Percentiles rank a stretch among this genome's conserved stretches.
Evolutionary conservation across 1,140 invertebrate species (phyloP).

Genomic region (Bombus picipes): DNA sequence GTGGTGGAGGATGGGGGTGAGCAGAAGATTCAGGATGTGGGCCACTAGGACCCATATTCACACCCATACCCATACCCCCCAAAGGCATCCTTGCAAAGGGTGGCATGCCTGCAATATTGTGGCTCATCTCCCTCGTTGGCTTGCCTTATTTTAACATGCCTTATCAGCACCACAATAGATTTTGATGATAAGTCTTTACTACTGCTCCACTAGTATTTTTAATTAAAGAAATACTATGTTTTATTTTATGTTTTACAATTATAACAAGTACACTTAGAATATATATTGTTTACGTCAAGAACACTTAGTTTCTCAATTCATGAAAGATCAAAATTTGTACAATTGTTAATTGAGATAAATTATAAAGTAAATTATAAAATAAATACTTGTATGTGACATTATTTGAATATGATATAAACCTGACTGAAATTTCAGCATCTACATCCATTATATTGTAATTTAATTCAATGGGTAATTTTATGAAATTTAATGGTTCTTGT

Average conservation of each 20-base stretch:
- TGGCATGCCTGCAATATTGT: constrained; percentile 84
- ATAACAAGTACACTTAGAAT: not conserved
- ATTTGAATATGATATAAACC: not conserved
- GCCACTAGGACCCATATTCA: constrained; percentile 78
- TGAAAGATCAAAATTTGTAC: too few relatives aligned
- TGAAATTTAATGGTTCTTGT: not conserved
- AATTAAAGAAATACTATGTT: constrained; percentile 8
- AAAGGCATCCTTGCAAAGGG: constrained; percentile 82
- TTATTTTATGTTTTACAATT: not conserved
- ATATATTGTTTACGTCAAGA: not conserved
- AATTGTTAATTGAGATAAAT: not conserved
- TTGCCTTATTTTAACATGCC: constrained; percentile 81
- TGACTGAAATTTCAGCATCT: not conserved
- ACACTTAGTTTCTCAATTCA: not conserved
- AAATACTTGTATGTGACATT: not conserved
- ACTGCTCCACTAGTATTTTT: constrained; percentile 33
- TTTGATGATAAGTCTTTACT: constrained; percentile 54
- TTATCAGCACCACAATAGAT: constrained; percentile 68
- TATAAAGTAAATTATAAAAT: not conserved
- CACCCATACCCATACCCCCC: constrained; percentile 83
- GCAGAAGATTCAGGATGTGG: constrained; percentile 83
- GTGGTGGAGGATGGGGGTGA: constrained; percentile 81
- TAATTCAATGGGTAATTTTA: too few relatives aligned
- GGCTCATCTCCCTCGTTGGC: constrained; percentile 81
- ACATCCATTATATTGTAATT: too few relatives aligned